Percentiles rank a stretch among this genome's conserved stretches.
Conservation (phyloP, 2,113 vertebrate species). For the Asarcornis scutulata region DNA sequence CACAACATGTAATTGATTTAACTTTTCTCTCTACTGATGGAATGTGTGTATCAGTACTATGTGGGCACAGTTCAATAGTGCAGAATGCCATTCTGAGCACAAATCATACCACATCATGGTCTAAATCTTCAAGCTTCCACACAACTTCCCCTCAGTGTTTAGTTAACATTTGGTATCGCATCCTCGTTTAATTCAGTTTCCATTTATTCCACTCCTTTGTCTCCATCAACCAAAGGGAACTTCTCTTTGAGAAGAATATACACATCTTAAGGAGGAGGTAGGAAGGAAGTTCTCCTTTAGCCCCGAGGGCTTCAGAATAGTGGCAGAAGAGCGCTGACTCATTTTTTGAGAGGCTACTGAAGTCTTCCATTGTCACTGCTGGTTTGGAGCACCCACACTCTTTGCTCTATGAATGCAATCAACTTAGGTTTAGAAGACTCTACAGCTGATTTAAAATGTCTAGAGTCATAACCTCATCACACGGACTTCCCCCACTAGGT, state of each 20-base stretch:
- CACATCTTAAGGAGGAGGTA: background rate
- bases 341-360: conserved; percentile 34
- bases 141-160: background rate
- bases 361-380: background rate
- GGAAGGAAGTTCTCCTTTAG: background rate
- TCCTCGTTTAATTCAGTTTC: background rate
- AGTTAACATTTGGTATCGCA: background rate
- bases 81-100: background rate
- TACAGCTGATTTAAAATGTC: background rate
- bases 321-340: conserved; percentile 21
- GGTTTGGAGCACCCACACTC: background rate
- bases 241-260: background rate
- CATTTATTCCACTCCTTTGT: background rate
- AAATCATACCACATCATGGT: background rate
- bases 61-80: background rate
- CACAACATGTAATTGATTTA: background rate
- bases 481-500: background rate
- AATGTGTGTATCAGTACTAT: background rate
- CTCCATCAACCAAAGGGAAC: background rate
- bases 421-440: conserved; percentile 11
- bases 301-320: background rate
- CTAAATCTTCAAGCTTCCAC: background rate
- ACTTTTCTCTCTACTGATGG: background rate
- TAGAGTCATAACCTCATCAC: conserved; percentile 13
- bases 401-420: conserved; percentile 1